Conservation (phyloP, 2,888 invertebrate genomes). For the Synanthedon andrenaeformis region DNA sequence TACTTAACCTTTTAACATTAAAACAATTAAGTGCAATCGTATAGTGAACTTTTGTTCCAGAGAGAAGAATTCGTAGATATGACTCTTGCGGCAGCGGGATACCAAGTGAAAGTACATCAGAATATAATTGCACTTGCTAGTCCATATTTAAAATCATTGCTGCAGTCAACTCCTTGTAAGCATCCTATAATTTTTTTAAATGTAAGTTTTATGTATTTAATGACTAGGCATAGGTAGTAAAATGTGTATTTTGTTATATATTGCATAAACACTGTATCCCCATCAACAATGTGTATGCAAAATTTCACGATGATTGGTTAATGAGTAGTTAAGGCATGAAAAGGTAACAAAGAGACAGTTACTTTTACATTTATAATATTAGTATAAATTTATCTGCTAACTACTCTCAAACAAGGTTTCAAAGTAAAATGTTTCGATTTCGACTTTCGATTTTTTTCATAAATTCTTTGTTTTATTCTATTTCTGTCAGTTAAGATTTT, state of each 20-base stretch:
- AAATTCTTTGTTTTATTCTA: too few species aligned
- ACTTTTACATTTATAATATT: too few species aligned
- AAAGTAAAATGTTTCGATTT: too few species aligned
- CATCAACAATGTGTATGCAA: too few species aligned
- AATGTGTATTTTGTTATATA: neutral
- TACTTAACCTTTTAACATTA: neutral
- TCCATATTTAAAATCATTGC: slow-evolving; percentile 43
- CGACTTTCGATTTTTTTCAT: too few species aligned
- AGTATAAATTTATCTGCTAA: neutral
- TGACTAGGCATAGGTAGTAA: too few species aligned
- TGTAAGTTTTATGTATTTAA: slow-evolving; percentile 26
- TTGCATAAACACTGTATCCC: too few species aligned
- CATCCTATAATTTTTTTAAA: slow-evolving; percentile 48
- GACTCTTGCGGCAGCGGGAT: slow-evolving; percentile 51
- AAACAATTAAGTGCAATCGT: neutral
- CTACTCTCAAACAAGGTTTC: neutral
- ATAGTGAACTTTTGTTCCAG: slow-evolving; percentile 19
- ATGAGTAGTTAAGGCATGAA: too few species aligned
- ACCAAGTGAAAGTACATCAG: slow-evolving; percentile 49
- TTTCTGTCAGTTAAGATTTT: too few species aligned
- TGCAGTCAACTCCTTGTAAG: slow-evolving; percentile 29
- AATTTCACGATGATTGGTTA: too few species aligned
- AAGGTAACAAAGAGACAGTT: too few species aligned
- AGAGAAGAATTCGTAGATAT: slow-evolving; percentile 56
- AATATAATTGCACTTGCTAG: slow-evolving; percentile 46